phyloP scores from a whole-genome alignment of 2,113 vertebrate species.

The Rallus limicola region DNA sequence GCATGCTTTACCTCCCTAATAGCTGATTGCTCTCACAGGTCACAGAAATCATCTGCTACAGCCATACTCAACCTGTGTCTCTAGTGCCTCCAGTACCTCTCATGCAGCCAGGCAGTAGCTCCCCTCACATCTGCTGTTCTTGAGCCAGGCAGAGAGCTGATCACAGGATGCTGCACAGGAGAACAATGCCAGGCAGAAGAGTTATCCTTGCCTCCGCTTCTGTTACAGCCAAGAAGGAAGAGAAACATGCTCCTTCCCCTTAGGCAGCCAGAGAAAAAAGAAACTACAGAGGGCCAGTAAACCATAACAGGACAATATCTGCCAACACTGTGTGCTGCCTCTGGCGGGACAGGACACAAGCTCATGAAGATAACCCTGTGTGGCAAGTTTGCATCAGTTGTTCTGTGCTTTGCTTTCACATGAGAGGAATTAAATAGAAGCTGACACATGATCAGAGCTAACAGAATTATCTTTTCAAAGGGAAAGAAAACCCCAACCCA shows the following conservation, averaged over 20 bases:
- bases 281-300: background rate
- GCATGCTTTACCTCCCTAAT: background rate
- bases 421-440: background rate
- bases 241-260: background rate
- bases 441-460: background rate
- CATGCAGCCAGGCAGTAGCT: background rate
- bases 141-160: background rate
- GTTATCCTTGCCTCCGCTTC: background rate
- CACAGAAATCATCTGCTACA: background rate
- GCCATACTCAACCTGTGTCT: background rate
- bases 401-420: slow-evolving; percentile 13
- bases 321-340: background rate
- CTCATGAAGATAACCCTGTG: background rate
- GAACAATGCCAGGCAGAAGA: background rate
- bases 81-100: background rate
- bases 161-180: background rate
- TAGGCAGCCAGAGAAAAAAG: background rate
- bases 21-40: background rate
- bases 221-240: background rate
- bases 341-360: background rate
- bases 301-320: background rate
- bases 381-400: background rate
- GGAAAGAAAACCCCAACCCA: background rate
- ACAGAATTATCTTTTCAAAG: background rate
- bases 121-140: background rate